phyloP scores from a whole-genome alignment of 2,888 invertebrate genomes.

The Keiferia lycopersicella region DNA sequence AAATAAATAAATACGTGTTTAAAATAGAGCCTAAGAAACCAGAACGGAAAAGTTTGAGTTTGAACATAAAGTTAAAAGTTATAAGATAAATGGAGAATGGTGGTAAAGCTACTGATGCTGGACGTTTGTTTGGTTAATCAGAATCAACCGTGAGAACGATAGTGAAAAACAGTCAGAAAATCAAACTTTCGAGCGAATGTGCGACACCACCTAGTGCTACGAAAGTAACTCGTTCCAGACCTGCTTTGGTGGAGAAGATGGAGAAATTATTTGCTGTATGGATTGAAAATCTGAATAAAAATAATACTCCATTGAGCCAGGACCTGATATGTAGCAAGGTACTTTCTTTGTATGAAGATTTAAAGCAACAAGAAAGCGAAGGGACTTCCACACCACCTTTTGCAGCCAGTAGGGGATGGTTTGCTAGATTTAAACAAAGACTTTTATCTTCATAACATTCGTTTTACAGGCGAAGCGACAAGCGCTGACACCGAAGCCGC shows the following conservation, averaged over 20 bases:
- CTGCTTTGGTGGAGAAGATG: conserved; percentile 29
- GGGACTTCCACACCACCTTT: conserved; percentile 24
- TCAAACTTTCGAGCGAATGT: conserved; percentile 16
- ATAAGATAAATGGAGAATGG: background rate
- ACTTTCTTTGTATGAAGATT: conserved; percentile 25
- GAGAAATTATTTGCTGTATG: conserved; percentile 29
- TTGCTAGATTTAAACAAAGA: conserved; percentile 36
- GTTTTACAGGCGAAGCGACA: background rate
- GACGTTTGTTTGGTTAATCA: conserved; percentile 12
- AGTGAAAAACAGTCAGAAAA: background rate
- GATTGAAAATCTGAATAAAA: conserved; percentile 26
- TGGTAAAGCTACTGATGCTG: conserved; percentile 23
- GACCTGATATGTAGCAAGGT: conserved; percentile 27
- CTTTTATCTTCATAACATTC: conserved; percentile 33
- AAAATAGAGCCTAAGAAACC: background rate
- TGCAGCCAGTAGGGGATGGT: conserved; percentile 37
- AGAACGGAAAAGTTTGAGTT: background rate
- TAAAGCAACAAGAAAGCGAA: conserved; percentile 24
- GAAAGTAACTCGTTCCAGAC: conserved; percentile 34
- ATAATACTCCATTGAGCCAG: conserved; percentile 26
- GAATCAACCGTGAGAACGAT: conserved; percentile 3
- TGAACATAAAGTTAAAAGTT: background rate
- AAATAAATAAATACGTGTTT: background rate
- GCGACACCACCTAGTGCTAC: conserved; percentile 36
- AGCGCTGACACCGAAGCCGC: too few species aligned